Base-by-base conservation (phyloP, 2,113 vertebrate genomes). In the Polypterus senegalus region DNA sequence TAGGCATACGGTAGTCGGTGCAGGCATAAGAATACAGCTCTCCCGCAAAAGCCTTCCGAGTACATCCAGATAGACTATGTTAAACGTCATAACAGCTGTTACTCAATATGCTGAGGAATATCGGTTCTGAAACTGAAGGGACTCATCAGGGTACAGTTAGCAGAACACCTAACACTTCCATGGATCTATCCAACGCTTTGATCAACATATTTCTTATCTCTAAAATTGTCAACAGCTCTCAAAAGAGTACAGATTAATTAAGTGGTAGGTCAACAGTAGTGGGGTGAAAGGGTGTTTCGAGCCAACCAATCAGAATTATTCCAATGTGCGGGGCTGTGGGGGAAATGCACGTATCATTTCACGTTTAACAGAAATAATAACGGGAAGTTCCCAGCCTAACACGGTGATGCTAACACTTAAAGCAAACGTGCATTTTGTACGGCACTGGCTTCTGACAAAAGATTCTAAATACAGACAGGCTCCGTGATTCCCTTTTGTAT, bases 201-300 rank as follows among this genome's bases (percentile, higher is more conserved):
- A 76, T 77, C 65, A 61, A 79, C 67, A 69, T 44, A 74, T 74
- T 67, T 75, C 76, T 78, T 73, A 78, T 77, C 70, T 73, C 70
- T 65, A 73, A 3, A 68, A 61, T 73, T 79, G 79, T 76, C 81
- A 73, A 72, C 74, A 66, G 70, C 76, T 79, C 73, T 65, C 73
- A 72, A 69, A 71, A 72, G 73, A 73, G 75, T 78, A 71, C 74
- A 79, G 74, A 80, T 85, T 79, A 73, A 84, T 84, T 78, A 83
- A 83, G 81, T 79, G 82, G 71, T 79, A 74, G 80, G 76, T 80
- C 83, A 82, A 76, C 69, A 80, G 79, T 76, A 73, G 69, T 69
- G 52, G 83, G 79, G 82, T 76, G 77, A 85, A 79, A 81, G 81
- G 81, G 76, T 83, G 78, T n/a, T 70, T 76, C 79, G 69, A 77